These are phyloP conservation scores for Zaprionus davidi DNA, from an alignment of 1,140 invertebrate species.

Conservation along the genomic window DNA sequence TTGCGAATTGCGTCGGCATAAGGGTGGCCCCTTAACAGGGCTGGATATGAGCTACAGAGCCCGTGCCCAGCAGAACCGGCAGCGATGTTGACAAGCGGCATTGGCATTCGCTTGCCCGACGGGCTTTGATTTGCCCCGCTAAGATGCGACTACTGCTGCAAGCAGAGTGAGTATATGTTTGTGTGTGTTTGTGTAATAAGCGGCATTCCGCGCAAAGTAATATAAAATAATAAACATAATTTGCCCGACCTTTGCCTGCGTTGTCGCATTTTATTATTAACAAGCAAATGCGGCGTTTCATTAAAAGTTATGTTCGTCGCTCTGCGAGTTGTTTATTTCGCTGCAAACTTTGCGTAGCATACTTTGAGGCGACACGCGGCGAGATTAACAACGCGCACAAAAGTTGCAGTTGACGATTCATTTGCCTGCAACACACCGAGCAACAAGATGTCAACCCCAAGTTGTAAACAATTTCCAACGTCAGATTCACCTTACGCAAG, in stretches of 20 bases:
- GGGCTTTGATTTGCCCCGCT: conserved; percentile 56
- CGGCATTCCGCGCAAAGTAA: conserved; percentile 56
- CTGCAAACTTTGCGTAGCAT: conserved; percentile 44
- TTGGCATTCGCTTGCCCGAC: conserved; percentile 65
- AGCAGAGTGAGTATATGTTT: neutral
- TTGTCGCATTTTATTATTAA: conserved; percentile 76
- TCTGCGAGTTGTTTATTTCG: conserved; percentile 15
- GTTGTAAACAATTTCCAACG: conserved; percentile 11
- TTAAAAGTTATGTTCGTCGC: conserved; percentile 75
- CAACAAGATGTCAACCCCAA: neutral
- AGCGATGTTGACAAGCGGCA: conserved; percentile 62
- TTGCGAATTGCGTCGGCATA: conserved; percentile 29
- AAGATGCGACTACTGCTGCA: conserved; percentile 43
- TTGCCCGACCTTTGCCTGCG: conserved; percentile 52
- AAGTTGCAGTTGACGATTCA: conserved; percentile 28
- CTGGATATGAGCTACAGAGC: neutral
- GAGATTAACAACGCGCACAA: conserved; percentile 51
- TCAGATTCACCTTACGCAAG: neutral
- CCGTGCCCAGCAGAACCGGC: neutral
- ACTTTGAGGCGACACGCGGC: conserved; percentile 60
- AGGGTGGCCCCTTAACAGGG: conserved; percentile 17
- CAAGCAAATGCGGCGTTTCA: conserved; percentile 77
- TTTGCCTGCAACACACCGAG: neutral
- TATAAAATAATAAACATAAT: conserved; percentile 82
- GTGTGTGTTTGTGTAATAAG: conserved; percentile 52